Evolutionary conservation across 1,140 invertebrate species (phyloP), one percentile per base, ranked within the genome.

Genomic region (Drosophila auraria): DNA sequence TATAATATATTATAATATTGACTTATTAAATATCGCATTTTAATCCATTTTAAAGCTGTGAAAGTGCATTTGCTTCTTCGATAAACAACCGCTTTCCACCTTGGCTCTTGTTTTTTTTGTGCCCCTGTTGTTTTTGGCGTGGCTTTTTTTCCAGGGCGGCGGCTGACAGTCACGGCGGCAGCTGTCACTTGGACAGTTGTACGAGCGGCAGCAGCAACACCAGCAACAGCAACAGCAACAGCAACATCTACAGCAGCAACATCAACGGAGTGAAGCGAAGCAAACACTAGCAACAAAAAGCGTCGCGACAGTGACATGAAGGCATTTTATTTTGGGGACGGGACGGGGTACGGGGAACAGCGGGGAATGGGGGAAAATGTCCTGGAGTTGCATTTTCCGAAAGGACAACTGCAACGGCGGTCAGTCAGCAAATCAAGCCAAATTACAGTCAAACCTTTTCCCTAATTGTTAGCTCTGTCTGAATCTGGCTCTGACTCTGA

Each of bases 111-210:
- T 58, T 36, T 51, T 73, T 51, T 58, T 44, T 61, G 27, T 38
- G 44, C 54, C 56, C 54, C 45, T 60, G 45, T 72, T 73, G 68
- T 73, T 58, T 72, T 71, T 71, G 53, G 68, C 40, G n/a, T 45
- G 68, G 63, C 33, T 70, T 49, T 50, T 33, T 49, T 59, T 59
- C 40, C 71, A 63, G 68, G 49, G 60, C 49, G 20, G 72, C 62
- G 51, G 53, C 60, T 76, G 83, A 79, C 83, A 79, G 83, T 81
- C 83, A 83, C 74, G 86, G 81, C 84, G 84, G 86, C 84, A 89
- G 86, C 86, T 89, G 84, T 89, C 84, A 89, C 84, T 89, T 89
- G 84, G 86, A 84, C 84, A 89, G 81, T 90, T 89, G 86, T 84
- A 79, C 84, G 81, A 87, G 75, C 38, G 61, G 64, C 83, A 77